These are phyloP conservation scores for Sinonovacula constricta DNA, from an alignment of 1,140 invertebrate species.

Conservation along the genomic window DNA sequence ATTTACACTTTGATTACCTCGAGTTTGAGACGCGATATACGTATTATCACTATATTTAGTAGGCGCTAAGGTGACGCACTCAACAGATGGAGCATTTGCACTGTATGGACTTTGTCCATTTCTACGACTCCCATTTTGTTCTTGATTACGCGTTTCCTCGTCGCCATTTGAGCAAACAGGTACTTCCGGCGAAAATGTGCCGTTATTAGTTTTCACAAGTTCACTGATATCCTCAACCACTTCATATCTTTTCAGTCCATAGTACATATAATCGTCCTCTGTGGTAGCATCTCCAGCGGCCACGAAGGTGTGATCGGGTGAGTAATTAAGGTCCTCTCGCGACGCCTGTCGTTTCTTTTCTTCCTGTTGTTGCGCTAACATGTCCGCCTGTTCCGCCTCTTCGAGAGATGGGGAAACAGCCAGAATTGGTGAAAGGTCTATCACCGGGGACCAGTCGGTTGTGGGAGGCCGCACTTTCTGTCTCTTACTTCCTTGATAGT, in stretches of 20 bases:
- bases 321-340: slow-evolving; percentile 55
- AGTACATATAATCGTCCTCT: slow-evolving; percentile 55
- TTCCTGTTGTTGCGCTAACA: slow-evolving; percentile 75
- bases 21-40: neutral
- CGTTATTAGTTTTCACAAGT: slow-evolving; percentile 53
- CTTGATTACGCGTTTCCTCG: neutral
- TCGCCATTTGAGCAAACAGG: neutral
- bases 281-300: slow-evolving; percentile 33
- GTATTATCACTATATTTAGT: neutral
- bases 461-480: slow-evolving; percentile 77
- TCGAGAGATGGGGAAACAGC: slow-evolving; percentile 81
- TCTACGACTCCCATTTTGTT: neutral
- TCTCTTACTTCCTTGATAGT: slow-evolving; percentile 75
- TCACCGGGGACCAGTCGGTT: slow-evolving; percentile 80
- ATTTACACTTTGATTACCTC: neutral
- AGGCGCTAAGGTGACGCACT: neutral
- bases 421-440: slow-evolving; percentile 80
- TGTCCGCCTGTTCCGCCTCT: slow-evolving; percentile 79
- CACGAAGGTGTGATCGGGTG: slow-evolving; percentile 48
- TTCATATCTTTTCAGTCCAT: slow-evolving; percentile 67
- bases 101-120: neutral
- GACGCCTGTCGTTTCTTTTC: slow-evolving; percentile 67
- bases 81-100: neutral
- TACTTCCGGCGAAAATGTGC: neutral
- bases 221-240: slow-evolving; percentile 74